Conservation (phyloP, 1,140 invertebrate genomes). For the Ruditapes philippinarum region DNA sequence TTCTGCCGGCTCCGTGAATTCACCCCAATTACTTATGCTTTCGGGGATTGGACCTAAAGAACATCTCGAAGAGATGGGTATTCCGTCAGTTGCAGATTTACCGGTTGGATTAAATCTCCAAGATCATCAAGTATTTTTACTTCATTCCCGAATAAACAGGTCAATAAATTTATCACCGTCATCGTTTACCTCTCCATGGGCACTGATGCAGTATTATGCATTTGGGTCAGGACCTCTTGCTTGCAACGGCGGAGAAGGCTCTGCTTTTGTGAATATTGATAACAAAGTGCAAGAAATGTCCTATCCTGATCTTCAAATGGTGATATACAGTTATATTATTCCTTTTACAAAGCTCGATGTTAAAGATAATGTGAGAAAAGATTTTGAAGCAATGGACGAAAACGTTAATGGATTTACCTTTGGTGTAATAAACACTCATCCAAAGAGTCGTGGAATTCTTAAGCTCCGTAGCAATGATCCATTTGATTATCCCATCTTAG, state of each 20-base stretch:
- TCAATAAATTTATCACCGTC: neutral
- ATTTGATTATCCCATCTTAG: constrained; percentile 88
- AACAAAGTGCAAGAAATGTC: neutral
- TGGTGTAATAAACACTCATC: constrained; percentile 53
- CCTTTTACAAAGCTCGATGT: neutral
- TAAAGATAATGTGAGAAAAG: neutral
- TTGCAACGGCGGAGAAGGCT: neutral
- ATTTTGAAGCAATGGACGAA: neutral
- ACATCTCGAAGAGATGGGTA: constrained; percentile 22
- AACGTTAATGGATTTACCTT: neutral
- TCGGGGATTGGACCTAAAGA: constrained; percentile 93
- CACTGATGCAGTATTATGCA: neutral
- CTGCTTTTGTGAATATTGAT: constrained; percentile 8
- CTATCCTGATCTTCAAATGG: constrained; percentile 44
- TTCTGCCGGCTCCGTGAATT: constrained; percentile 92
- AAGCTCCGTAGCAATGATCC: constrained; percentile 90
- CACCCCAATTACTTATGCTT: constrained; percentile 95
- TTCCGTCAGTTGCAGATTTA: constrained; percentile 10
- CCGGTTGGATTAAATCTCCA: constrained; percentile 3
- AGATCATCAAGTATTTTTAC: neutral
- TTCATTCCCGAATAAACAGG: neutral
- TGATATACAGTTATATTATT: neutral
- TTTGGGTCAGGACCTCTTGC: constrained; percentile 1
- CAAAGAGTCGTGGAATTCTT: constrained; percentile 80
- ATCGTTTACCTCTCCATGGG: neutral